Conservation (phyloP, 2,797 vertebrate genomes). For the Philypnodon macrostomus region DNA sequence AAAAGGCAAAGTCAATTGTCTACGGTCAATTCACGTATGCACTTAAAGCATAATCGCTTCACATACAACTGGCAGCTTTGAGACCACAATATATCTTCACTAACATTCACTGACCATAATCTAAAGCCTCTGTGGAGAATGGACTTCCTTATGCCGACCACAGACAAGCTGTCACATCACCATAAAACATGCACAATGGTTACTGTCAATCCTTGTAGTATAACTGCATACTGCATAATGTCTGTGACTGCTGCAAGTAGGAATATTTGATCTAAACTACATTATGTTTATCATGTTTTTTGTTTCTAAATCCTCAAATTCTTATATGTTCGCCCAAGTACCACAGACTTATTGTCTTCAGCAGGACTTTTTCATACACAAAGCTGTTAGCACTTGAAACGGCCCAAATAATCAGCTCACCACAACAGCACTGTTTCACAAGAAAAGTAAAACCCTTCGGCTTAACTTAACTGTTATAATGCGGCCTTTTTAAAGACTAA, state of each 20-base stretch:
- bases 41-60: too few relatives aligned
- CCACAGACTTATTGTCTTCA: background rate
- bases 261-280: too few relatives aligned
- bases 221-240: background rate
- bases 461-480: background rate
- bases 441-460: constrained; percentile 5
- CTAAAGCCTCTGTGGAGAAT: background rate
- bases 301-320: background rate
- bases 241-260: too few relatives aligned
- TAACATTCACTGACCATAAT: constrained; percentile 9
- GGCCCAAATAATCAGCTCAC: constrained; percentile 1
- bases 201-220: background rate
- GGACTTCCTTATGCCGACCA: constrained; percentile 1
- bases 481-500: constrained; percentile 7
- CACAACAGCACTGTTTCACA: constrained; percentile 2
- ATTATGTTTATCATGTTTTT: too few relatives aligned
- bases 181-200: background rate
- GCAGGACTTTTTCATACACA: background rate
- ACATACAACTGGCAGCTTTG: constrained; percentile 26
- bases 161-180: constrained; percentile 13
- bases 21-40: too few relatives aligned
- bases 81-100: constrained; percentile 23
- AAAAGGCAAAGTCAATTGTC: too few relatives aligned
- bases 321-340: background rate
- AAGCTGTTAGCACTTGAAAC: constrained; percentile 2